phyloP scores from a whole-genome alignment of 2,797 vertebrate species.

The Scleropages formosus region DNA sequence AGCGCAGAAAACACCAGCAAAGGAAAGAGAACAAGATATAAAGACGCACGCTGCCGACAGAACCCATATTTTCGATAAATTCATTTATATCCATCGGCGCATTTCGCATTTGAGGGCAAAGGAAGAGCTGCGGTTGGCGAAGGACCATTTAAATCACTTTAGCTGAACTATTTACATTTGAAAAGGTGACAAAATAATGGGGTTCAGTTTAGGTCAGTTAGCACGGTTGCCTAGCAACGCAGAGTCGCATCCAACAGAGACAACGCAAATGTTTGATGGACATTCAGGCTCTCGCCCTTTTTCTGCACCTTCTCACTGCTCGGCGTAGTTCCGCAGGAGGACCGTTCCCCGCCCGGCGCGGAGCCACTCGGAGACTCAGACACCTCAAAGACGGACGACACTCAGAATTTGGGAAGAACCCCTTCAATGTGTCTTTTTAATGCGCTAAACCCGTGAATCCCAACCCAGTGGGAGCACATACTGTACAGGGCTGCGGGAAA shows the following conservation, averaged over 20 bases:
- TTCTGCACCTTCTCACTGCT: background rate
- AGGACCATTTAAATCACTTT: background rate
- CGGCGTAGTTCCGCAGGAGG: background rate
- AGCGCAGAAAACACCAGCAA: background rate
- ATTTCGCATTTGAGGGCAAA: background rate
- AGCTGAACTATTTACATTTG: conserved; percentile 53
- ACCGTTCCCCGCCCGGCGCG: background rate
- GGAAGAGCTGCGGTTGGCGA: background rate
- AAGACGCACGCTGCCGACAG: background rate
- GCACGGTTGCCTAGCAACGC: conserved; percentile 53
- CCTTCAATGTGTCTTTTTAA: background rate
- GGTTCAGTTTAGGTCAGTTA: conserved; percentile 51
- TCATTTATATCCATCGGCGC: background rate
- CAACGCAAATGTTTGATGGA: conserved; percentile 20
- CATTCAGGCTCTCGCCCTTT: background rate
- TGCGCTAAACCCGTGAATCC: too few species aligned
- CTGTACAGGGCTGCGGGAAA: too few species aligned
- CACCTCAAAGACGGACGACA: background rate
- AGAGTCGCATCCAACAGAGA: conserved; percentile 41
- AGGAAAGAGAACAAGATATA: too few species aligned
- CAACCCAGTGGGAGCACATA: too few species aligned
- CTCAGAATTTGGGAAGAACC: background rate
- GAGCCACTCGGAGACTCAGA: background rate
- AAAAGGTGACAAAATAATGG: conserved; percentile 56
- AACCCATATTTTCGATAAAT: background rate